Evolutionary conservation across 2,113 vertebrate species (phyloP).

Genomic region (Tetraodon nigroviridis): DNA sequence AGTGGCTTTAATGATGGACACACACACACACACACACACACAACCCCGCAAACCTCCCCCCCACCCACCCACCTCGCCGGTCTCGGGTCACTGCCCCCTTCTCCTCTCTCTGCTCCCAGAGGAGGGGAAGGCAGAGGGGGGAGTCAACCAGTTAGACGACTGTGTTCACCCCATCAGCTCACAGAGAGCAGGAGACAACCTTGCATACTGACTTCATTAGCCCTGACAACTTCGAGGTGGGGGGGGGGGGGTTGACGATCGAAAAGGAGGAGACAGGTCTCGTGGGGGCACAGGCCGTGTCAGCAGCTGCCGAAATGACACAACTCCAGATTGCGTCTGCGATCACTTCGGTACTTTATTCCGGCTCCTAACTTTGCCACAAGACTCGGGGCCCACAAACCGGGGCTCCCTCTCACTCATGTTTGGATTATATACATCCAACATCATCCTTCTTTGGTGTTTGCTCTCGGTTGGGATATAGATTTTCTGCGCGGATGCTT

Average conservation of each 20-base stretch:
- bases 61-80: too few relatives aligned
- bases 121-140: conserved; percentile 48
- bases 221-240: conserved; percentile 69
- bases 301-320: conserved; percentile 10
- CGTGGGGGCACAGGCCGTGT: conserved; percentile 8
- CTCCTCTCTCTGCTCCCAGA: conserved; percentile 47
- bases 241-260: background rate
- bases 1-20: conserved; percentile 78
- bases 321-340: conserved; percentile 23
- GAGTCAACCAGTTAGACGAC: conserved; percentile 77
- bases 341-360: conserved; percentile 17
- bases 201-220: conserved; percentile 83
- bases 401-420: conserved; percentile 3
- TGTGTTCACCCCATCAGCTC: conserved; percentile 78
- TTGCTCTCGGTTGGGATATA: background rate
- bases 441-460: background rate
- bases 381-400: conserved; percentile 21
- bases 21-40: conserved; percentile 46
- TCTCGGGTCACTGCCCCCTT: conserved; percentile 78
- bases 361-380: conserved; percentile 22
- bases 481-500: background rate
- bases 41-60: conserved; percentile 35
- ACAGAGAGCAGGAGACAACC: conserved; percentile 67
- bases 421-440: background rate
- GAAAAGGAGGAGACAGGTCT: conserved; percentile 60